Percentiles rank a stretch among this genome's conserved stretches.
Conservation (phyloP, 1,140 invertebrate species). For the Camponotus floridanus region DNA sequence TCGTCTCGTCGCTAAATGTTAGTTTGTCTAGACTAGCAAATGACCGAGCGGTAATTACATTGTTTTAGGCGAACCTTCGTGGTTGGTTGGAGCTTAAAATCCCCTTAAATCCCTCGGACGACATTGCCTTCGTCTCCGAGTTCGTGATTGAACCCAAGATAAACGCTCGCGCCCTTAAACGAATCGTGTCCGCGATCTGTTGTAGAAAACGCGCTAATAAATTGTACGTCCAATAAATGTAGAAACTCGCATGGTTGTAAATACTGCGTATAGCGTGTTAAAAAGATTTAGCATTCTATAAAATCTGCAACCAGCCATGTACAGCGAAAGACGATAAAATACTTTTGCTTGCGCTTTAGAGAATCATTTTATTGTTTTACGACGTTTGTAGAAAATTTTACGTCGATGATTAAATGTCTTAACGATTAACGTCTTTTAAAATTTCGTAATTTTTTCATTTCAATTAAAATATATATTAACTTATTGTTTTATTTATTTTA, state of each 20-base stretch:
- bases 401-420: not conserved
- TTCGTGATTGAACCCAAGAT: conserved; percentile 53
- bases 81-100: conserved; percentile 38
- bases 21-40: conserved; percentile 65
- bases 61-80: conserved; percentile 52
- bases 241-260: not conserved
- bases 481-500: not conserved
- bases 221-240: conserved; percentile 1
- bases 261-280: conserved; percentile 17
- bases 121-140: conserved; percentile 33
- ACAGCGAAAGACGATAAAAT: conserved; percentile 8
- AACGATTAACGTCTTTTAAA: not conserved
- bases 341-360: not conserved
- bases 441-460: not conserved
- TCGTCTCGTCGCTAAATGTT: conserved; percentile 23
- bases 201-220: conserved; percentile 32
- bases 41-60: conserved; percentile 65
- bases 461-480: not conserved
- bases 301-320: not conserved
- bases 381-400: not conserved
- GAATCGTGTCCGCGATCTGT: conserved; percentile 1
- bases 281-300: conserved; percentile 51
- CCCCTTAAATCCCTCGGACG: not conserved
- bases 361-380: conserved; percentile 35
- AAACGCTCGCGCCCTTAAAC: conserved; percentile 33